Conservation (phyloP, 2,888 invertebrate species). For the Harpalus rufipes region DNA sequence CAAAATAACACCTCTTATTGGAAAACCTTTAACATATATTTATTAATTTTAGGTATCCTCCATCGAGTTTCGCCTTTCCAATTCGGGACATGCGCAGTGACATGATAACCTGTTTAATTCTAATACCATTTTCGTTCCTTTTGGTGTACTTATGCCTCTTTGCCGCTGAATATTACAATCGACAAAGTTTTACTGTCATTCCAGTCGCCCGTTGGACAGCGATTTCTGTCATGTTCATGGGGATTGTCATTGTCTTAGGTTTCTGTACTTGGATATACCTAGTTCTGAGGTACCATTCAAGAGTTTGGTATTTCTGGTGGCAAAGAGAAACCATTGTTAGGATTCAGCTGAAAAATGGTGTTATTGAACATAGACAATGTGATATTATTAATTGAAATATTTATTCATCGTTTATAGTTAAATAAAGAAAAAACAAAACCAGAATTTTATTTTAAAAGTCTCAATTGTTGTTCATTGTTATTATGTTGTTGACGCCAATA, state of each 20-base stretch:
- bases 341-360: background rate
- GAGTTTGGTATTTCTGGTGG: conserved; percentile 80
- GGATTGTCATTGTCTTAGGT: conserved; percentile 78
- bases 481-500: too few relatives aligned
- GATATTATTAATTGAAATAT: background rate
- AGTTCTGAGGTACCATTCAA: conserved; percentile 77
- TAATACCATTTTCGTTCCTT: conserved; percentile 80
- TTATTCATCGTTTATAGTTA: too few relatives aligned
- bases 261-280: conserved; percentile 79
- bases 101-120: conserved; percentile 79
- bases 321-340: conserved; percentile 78
- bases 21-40: too few relatives aligned
- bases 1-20: too few relatives aligned
- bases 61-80: conserved; percentile 72
- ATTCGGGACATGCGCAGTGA: conserved; percentile 77
- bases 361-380: background rate
- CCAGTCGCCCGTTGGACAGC: conserved; percentile 78
- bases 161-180: conserved; percentile 78
- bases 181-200: conserved; percentile 76
- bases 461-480: too few relatives aligned
- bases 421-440: too few relatives aligned
- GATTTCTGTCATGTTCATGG: conserved; percentile 77
- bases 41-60: conserved; percentile 69
- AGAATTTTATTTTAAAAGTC: too few relatives aligned
- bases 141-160: conserved; percentile 79